These are phyloP conservation scores for Nomada ferruginata DNA, from an alignment of 2,888 invertebrate species.

Conservation along the genomic window DNA sequence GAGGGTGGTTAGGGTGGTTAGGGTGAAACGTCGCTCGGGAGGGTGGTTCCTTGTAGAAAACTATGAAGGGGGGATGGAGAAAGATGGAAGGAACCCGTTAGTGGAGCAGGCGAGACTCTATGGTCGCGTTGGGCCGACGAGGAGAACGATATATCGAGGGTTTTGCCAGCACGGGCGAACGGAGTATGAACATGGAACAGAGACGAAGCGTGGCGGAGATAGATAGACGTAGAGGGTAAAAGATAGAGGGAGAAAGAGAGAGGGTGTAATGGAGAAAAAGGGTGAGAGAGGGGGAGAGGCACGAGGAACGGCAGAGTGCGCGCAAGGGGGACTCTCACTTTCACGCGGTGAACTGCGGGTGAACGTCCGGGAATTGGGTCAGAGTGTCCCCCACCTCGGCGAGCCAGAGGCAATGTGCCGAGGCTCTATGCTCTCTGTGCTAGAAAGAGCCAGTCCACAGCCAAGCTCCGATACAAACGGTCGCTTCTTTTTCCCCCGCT, in stretches of 20 bases:
- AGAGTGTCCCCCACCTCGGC: constrained; percentile 88
- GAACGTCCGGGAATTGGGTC: constrained; percentile 93
- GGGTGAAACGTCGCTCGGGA: constrained; percentile 63
- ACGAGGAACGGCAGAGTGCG: constrained; percentile 64
- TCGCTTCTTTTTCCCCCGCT: constrained; percentile 71
- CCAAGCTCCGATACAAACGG: constrained; percentile 83
- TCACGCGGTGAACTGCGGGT: constrained; percentile 88
- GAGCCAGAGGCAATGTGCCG: constrained; percentile 86
- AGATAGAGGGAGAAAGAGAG: constrained; percentile 51
- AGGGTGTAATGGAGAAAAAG: constrained; percentile 31
- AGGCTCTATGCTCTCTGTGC: constrained; percentile 81
- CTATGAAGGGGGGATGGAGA: constrained; percentile 15
- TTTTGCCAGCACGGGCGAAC: constrained; percentile 62
- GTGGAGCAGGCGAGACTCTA: constrained; percentile 75
- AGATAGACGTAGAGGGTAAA: not conserved
- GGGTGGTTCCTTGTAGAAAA: constrained; percentile 62
- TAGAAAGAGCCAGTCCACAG: constrained; percentile 83
- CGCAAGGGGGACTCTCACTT: constrained; percentile 87
- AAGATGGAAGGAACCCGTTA: constrained; percentile 81
- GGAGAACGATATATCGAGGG: constrained; percentile 57
- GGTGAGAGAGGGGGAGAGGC: constrained; percentile 62
- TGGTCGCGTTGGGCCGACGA: constrained; percentile 63
- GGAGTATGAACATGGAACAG: constrained; percentile 47
- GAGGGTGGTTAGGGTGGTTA: constrained; percentile 35
- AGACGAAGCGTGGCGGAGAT: constrained; percentile 46